These are phyloP conservation scores for Brachionus paranguensis DNA, from an alignment of 1,140 invertebrate species.

Conservation along the genomic window DNA sequence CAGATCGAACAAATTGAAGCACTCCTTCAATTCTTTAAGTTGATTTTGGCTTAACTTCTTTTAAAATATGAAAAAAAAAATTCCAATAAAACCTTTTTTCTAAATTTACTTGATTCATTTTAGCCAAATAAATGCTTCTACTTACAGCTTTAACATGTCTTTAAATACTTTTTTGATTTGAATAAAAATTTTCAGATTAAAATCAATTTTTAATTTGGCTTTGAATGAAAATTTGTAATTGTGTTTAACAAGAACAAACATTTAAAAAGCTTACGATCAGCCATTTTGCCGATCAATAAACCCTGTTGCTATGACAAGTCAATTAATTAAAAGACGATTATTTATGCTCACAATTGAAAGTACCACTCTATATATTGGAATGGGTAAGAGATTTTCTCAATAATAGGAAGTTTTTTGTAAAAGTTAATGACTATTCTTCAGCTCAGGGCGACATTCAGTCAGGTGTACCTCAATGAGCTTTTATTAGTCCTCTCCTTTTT, in stretches of 20 bases:
- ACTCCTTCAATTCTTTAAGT: background rate
- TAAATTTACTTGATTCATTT: background rate
- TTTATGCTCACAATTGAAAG: too few species aligned
- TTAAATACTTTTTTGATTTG: background rate
- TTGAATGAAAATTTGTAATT: background rate
- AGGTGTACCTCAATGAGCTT: too few species aligned
- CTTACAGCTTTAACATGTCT: background rate
- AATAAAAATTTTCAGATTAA: background rate
- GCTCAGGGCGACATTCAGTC: too few species aligned
- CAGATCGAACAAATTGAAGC: conserved; percentile 26
- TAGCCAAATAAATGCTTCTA: background rate
- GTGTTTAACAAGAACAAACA: background rate
- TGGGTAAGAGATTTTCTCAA: too few species aligned
- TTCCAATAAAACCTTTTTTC: background rate
- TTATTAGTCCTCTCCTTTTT: too few species aligned
- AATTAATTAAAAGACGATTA: background rate
- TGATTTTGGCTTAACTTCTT: background rate
- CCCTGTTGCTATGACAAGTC: background rate
- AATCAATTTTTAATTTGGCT: background rate
- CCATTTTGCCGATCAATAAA: background rate
- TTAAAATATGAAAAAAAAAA: background rate
- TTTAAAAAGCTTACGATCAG: background rate
- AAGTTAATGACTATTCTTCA: too few species aligned
- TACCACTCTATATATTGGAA: too few species aligned
- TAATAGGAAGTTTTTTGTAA: too few species aligned